Evolutionary conservation across 2,113 vertebrate species (phyloP).

Genomic region (Melanotaenia duboulayi): DNA sequence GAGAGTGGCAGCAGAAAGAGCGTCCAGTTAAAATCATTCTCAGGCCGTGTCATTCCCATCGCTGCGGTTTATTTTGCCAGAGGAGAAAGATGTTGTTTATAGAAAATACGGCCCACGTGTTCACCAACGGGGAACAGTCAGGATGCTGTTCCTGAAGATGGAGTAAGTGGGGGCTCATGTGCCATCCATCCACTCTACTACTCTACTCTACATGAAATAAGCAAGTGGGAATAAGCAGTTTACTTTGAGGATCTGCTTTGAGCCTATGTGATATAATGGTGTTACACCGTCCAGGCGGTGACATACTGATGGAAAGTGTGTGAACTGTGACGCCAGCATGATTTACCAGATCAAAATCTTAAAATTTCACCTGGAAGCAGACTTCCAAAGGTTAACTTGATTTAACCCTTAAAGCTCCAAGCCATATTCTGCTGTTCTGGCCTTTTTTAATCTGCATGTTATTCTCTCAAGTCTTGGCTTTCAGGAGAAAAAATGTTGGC

Average conservation of each 20-base stretch:
- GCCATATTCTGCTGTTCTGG: too few relatives aligned
- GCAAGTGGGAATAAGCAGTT: constrained; percentile 70
- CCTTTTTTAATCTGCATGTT: too few relatives aligned
- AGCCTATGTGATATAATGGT: constrained; percentile 66
- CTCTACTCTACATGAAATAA: too few relatives aligned
- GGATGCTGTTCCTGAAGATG: constrained; percentile 3
- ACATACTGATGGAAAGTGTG: constrained; percentile 23
- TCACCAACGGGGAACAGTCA: constrained; percentile 3
- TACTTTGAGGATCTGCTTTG: constrained; percentile 46
- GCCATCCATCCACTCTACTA: too few relatives aligned
- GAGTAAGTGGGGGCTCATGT: too few relatives aligned
- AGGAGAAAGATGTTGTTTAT: not conserved
- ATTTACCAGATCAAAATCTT: too few relatives aligned
- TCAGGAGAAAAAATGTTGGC: too few relatives aligned
- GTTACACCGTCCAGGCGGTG: constrained; percentile 26
- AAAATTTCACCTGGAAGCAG: too few relatives aligned
- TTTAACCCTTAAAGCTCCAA: too few relatives aligned
- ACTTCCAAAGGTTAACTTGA: too few relatives aligned
- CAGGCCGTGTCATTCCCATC: constrained; percentile 41
- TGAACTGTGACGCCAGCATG: not conserved
- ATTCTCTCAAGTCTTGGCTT: too few relatives aligned
- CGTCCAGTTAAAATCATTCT: constrained; percentile 47
- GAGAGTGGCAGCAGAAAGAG: constrained; percentile 28
- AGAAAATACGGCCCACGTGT: not conserved
- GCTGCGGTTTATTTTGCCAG: constrained; percentile 31